These are phyloP conservation scores for Nesidiocoris tenuis DNA, from an alignment of 2,888 invertebrate genomes.

Conservation along the genomic window DNA sequence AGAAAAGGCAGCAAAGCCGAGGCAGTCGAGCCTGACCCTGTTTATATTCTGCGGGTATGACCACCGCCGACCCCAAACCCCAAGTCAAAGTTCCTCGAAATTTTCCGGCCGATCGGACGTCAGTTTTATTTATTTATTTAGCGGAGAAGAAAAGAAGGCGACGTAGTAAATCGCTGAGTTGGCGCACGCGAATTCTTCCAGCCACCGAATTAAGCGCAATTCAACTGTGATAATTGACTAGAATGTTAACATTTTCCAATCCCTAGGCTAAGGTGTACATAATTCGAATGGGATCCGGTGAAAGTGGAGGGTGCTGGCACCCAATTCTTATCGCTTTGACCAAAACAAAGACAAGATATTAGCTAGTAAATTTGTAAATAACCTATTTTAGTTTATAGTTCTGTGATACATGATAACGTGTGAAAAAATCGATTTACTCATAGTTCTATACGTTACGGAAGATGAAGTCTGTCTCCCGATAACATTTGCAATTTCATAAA, in stretches of 20 bases:
- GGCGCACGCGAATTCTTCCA: background rate
- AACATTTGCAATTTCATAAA: too few relatives aligned
- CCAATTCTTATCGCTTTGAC: background rate
- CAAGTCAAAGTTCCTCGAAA: slow-evolving; percentile 21
- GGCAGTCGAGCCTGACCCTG: slow-evolving; percentile 39
- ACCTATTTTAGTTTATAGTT: too few relatives aligned
- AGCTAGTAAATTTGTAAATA: background rate
- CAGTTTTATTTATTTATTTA: slow-evolving; percentile 25
- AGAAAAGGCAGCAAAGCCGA: slow-evolving; percentile 17
- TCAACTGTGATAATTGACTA: slow-evolving; percentile 19
- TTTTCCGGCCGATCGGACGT: background rate
- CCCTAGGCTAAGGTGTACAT: background rate
- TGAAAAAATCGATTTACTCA: too few relatives aligned
- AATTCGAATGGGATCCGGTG: background rate
- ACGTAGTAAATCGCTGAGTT: too few relatives aligned
- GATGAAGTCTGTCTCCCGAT: too few relatives aligned
- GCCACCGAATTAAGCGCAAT: slow-evolving; percentile 8
- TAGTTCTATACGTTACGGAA: too few relatives aligned
- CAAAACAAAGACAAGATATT: background rate
- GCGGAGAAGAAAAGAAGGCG: slow-evolving; percentile 9
- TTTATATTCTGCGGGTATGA: slow-evolving; percentile 45
- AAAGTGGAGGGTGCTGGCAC: background rate
- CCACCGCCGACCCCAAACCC: background rate
- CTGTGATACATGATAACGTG: too few relatives aligned
- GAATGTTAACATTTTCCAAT: background rate